Percentiles rank a stretch among this genome's conserved stretches.
phyloP scores from a whole-genome alignment of 2,113 vertebrate genomes.

The Eidolon helvum region DNA sequence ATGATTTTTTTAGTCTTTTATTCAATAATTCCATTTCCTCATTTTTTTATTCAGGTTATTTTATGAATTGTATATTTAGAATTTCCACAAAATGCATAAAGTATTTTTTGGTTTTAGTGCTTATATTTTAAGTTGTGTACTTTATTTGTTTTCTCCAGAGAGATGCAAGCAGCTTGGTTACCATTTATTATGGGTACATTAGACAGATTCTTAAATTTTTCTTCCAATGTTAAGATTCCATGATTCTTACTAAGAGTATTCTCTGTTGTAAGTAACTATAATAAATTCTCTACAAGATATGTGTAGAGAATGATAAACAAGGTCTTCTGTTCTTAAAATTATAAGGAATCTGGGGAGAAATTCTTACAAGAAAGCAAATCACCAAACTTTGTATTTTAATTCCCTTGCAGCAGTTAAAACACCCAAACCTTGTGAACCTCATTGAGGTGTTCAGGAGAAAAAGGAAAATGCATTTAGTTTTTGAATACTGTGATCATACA shows the following conservation, averaged over 20 bases:
- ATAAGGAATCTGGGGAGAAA: not conserved
- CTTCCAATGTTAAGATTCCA: not conserved
- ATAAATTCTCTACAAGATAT: not conserved
- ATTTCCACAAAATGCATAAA: not conserved
- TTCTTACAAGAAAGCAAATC: not conserved
- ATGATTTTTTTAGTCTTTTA: conserved; percentile 15
- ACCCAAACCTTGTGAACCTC: conserved; percentile 92
- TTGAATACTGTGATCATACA: conserved; percentile 94
- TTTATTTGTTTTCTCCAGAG: not conserved
- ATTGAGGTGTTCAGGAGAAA: conserved; percentile 93
- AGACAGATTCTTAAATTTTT: conserved; percentile 18
- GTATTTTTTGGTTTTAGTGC: not conserved
- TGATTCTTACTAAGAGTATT: conserved; percentile 20
- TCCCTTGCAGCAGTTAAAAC: conserved; percentile 89
- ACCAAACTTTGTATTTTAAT: not conserved
- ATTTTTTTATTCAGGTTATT: not conserved
- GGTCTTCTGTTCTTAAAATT: not conserved
- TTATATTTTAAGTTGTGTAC: not conserved
- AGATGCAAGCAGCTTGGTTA: not conserved
- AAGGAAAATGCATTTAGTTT: conserved; percentile 89
- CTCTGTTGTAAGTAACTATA: conserved; percentile 13
- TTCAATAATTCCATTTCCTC: conserved; percentile 12
- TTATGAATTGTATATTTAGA: not conserved
- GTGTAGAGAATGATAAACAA: not conserved
- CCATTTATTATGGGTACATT: not conserved